Base-by-base conservation (phyloP, 1,140 invertebrate genomes). In the Nautilus pompilius region DNA sequence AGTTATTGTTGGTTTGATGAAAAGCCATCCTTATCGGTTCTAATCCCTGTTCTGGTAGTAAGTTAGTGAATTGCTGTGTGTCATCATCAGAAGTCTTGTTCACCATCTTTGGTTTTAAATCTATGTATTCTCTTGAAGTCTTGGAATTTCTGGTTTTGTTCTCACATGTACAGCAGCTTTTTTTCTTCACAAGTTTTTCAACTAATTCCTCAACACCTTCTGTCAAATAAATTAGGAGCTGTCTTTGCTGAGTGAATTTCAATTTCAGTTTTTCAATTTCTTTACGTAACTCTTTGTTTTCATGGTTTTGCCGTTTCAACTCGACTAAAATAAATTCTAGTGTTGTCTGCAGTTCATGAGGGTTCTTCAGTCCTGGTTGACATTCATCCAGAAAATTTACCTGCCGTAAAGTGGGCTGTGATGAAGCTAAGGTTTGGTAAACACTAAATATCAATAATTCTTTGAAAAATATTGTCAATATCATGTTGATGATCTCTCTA, bases 301-400 rank as follows among this genome's bases (percentile, higher is more conserved):
- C 56, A 15, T 58, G 30, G 2, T 26, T 33, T 22, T 36, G 56
- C 41, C 32, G 56, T 20, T 58, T 34, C 36, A 58, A 20, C 33
- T 58, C 56, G 56, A 36, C 33, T 20, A 58, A 24, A 8, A 58
- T 36, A n/a, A 20, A 20, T 24, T 58, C 32, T 32, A 58, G 24
- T 28, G 29, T 22, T 15, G 26, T 53, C 24, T 53, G 26, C 49
- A 22, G 29, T 28, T 53, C 49, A 53, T 53, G 49, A 22, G 49
- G 49, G 24, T 28, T 28, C 20, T 53, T 53, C 8, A 53, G 26
- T 41, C 36, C 13, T 5, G 24, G 24, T 22, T 24, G 26, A 26
- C 49, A 53, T 15, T 53, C 49, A 17, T 28, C 49, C 3, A 13
- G 13, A 24, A 53, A 53, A 5, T 28, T 22, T 53, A 53, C 4